Evolutionary conservation across 1,140 invertebrate genomes (phyloP), one percentile per base, ranked within the genome.

Genomic region (Sweltsa coloradensis): DNA sequence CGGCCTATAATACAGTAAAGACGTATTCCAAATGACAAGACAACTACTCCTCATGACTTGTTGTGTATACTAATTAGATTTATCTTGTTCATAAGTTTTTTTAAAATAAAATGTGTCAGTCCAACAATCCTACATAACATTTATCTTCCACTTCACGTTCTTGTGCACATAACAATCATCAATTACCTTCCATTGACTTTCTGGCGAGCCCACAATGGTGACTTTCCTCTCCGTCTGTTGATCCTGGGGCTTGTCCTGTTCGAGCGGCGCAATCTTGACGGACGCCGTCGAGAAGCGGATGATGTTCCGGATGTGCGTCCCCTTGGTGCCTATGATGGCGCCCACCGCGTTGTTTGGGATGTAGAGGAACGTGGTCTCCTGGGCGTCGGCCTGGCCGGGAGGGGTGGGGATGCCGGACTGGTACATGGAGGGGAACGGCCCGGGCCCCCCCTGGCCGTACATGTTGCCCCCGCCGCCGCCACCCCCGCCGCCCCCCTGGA

Each of bases 271-370:
- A 51, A 94, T 93, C 65, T 94, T 94, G 1, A 97, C 89, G 45
- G 85, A 89, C 37, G 93, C 93, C 51, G 89, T 89, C 52, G 92
- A 95, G 65, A 94, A 90, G 57, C 90, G 81, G 58, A 97, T 98
- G 52, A 97, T 95, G 63, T 94, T 95, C 51, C 93, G 83, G 54
- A 97, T 97, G 64, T 97, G 88, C 2, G 87, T 87, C 22, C 94
- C 94, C 61, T 93, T 97, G 11, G 91, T 94, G 44, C 95, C 95
- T 57, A 98, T 97, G 36, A 97, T 92, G 39, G 93, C 93, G 34
- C 95, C 95, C 16, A 97, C 93, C 41, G 91, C 89, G 60, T 88
- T 90, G 61, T 96, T 96, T 23, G 95, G 95, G 69, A 98, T 94
- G 70, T 95, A 97, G 45, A 97, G 71, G 63, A 83, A 91, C 7